phyloP scores from a whole-genome alignment of 2,113 vertebrate species.

The Labeo rohita region DNA sequence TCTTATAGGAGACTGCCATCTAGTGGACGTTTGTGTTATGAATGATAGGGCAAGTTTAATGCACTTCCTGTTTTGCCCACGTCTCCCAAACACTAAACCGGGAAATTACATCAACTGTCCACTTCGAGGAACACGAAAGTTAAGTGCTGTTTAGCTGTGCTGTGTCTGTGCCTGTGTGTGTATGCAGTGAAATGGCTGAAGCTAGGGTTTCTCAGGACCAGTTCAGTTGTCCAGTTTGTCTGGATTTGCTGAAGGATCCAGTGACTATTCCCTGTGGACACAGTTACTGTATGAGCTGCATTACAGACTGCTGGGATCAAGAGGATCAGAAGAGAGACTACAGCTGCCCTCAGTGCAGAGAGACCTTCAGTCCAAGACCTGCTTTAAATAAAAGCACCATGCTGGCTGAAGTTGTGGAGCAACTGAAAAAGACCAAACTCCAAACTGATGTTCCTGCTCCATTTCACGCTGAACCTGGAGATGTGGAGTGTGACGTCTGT shows the following conservation, averaged over 20 bases:
- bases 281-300: background rate
- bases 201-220: background rate
- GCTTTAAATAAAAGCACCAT: background rate
- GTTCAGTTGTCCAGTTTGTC: background rate
- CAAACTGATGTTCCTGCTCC: background rate
- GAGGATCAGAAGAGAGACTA: background rate
- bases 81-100: background rate
- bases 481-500: background rate
- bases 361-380: background rate
- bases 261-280: conserved; percentile 12
- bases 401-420: background rate
- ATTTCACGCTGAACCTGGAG: background rate
- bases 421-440: background rate
- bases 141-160: background rate
- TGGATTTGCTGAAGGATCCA: conserved; percentile 3
- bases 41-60: background rate
- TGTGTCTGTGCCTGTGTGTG: background rate
- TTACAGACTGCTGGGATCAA: background rate
- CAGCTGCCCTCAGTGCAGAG: conserved; percentile 16
- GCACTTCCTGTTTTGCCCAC: background rate
- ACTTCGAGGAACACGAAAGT: background rate
- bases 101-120: background rate
- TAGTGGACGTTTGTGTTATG: background rate
- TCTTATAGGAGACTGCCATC: background rate
- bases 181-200: conserved; percentile 4